These are phyloP conservation scores for Heliocidaris erythrogramma DNA, from an alignment of 35 echinoderm and acorn worm genomes.

Conservation along the genomic window DNA sequence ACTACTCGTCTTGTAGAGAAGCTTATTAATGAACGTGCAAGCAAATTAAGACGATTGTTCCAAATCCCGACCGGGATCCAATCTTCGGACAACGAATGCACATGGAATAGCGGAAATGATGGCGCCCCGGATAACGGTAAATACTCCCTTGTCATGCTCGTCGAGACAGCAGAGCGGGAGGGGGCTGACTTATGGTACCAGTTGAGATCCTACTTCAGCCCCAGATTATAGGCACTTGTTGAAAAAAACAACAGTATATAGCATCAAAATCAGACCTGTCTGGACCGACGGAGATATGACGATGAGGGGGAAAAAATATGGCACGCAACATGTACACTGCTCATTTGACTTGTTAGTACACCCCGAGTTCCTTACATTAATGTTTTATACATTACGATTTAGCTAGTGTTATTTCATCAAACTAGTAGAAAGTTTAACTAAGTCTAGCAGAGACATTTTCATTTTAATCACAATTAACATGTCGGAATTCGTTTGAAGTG, in stretches of 20 bases:
- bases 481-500: too few relatives aligned
- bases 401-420: too few relatives aligned
- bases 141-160: not conserved
- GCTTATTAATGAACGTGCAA: not conserved
- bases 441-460: too few relatives aligned
- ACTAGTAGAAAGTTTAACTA: too few relatives aligned
- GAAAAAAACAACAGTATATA: not conserved
- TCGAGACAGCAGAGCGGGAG: not conserved
- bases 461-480: too few relatives aligned
- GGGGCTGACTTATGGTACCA: not conserved
- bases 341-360: not conserved
- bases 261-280: not conserved
- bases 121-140: slow-evolving; percentile 26
- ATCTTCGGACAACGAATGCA: not conserved
- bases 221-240: not conserved
- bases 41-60: slow-evolving; percentile 17
- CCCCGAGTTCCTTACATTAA: not conserved
- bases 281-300: not conserved
- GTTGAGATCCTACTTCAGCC: not conserved
- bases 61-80: not conserved
- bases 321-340: not conserved
- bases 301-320: not conserved
- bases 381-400: too few relatives aligned
- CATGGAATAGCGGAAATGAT: slow-evolving; percentile 19
- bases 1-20: not conserved